Evolutionary conservation across 1,140 invertebrate genomes (phyloP).

Genomic region (Cyclargus thomasi): DNA sequence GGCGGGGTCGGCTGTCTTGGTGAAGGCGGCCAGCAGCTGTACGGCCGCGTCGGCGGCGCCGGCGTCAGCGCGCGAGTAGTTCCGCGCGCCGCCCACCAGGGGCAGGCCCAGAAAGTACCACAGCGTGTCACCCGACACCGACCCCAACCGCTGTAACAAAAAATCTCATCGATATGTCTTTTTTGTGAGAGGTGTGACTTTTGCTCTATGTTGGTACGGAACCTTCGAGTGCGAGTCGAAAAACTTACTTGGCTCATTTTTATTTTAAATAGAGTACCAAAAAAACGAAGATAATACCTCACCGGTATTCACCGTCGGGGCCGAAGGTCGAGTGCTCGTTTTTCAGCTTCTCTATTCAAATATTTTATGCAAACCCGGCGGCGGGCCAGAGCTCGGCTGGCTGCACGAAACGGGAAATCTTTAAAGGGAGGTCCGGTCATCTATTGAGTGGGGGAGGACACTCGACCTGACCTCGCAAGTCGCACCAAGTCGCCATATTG

Average conservation of each 20-base stretch:
- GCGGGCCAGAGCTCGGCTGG: not conserved
- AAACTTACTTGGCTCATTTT: too few species aligned
- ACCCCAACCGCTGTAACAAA: conserved; percentile 80
- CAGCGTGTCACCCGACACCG: conserved; percentile 89
- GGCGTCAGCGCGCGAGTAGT: conserved; percentile 85
- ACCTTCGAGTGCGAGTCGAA: too few species aligned
- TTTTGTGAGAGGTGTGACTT: too few species aligned
- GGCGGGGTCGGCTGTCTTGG: conserved; percentile 78
- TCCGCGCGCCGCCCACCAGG: conserved; percentile 78
- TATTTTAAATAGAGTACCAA: too few species aligned
- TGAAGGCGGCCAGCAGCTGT: conserved; percentile 77
- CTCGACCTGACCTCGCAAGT: too few species aligned
- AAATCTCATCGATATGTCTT: too few species aligned
- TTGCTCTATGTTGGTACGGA: too few species aligned
- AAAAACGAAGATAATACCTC: too few species aligned
- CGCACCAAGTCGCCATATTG: too few species aligned
- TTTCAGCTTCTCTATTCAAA: conserved; percentile 3
- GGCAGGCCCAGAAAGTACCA: conserved; percentile 92
- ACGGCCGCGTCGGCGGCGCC: conserved; percentile 85
- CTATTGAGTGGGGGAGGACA: too few species aligned
- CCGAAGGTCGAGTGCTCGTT: not conserved
- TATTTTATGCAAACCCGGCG: not conserved
- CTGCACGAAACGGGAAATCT: not conserved
- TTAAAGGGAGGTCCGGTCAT: not conserved
- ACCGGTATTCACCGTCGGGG: not conserved